A percentile compares a stretch with the other conserved stretches of the same genome.
phyloP scores from a whole-genome alignment of 2,888 invertebrate species.

The Hirtodrosophila trivittata region DNA sequence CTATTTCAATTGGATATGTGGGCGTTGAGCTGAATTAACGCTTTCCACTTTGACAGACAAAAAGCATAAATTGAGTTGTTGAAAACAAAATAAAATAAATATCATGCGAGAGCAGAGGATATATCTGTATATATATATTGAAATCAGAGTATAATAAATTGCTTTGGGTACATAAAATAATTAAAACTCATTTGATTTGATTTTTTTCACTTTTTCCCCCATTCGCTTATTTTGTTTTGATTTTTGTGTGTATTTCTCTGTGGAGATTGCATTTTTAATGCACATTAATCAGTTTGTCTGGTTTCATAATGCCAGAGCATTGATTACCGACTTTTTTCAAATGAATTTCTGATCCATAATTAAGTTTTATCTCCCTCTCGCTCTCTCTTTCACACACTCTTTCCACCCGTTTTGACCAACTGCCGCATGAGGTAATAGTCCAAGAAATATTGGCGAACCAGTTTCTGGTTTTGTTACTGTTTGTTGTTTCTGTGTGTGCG shows the following conservation, averaged over 20 bases:
- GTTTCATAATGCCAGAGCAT: constrained; percentile 36
- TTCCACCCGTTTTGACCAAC: constrained; percentile 1
- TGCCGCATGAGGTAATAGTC: constrained; percentile 63
- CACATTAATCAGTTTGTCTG: constrained; percentile 44
- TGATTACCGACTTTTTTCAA: constrained; percentile 33
- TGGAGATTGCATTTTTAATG: constrained; percentile 44
- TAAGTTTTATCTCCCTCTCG: constrained; percentile 26
- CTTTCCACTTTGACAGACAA: constrained; percentile 39
- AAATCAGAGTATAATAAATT: constrained; percentile 7
- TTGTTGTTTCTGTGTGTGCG: constrained; percentile 5
- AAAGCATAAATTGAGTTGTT: constrained; percentile 29
- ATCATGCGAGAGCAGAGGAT: background rate
- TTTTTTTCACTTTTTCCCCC: constrained; percentile 12
- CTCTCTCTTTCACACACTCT: background rate
- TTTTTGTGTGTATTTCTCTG: too few relatives aligned
- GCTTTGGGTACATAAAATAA: constrained; percentile 17
- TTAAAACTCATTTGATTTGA: constrained; percentile 36
- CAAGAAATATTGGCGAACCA: constrained; percentile 66
- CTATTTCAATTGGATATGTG: constrained; percentile 33
- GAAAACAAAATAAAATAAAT: constrained; percentile 4
- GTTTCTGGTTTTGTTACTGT: constrained; percentile 32
- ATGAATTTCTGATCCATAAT: constrained; percentile 24
- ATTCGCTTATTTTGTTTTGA: constrained; percentile 18
- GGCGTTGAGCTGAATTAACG: constrained; percentile 38
- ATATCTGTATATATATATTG: background rate